Conservation (phyloP, 2,888 invertebrate species). For the Clepsis dumicolana region DNA sequence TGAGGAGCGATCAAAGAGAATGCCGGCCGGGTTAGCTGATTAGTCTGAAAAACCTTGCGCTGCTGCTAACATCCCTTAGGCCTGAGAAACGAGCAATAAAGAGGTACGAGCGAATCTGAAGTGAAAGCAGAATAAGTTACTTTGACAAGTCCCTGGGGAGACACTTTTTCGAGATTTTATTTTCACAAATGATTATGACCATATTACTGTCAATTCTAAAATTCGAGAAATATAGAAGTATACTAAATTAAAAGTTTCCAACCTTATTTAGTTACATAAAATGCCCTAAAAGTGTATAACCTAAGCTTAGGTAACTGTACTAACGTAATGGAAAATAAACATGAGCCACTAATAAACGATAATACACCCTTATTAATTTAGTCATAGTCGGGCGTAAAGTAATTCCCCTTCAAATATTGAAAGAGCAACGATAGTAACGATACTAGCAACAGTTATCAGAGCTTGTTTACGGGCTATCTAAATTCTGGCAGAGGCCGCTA, state of each 20-base stretch:
- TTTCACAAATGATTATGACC: neutral
- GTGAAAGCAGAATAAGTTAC: constrained; percentile 21
- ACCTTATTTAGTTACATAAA: neutral
- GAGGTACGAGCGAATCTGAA: constrained; percentile 17
- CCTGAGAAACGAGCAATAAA: constrained; percentile 12
- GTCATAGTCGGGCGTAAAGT: neutral
- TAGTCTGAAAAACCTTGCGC: constrained; percentile 33
- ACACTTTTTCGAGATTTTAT: neutral
- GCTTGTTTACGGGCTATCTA: constrained; percentile 58
- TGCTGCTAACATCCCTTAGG: constrained; percentile 24
- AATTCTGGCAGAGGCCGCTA: constrained; percentile 58
- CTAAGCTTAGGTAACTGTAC: neutral
- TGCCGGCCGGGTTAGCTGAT: constrained; percentile 54
- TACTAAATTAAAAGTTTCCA: neutral
- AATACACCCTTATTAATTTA: constrained; percentile 5
- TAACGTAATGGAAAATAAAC: neutral
- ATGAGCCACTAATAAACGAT: neutral
- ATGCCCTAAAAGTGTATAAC: neutral
- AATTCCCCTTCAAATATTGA: constrained; percentile 24
- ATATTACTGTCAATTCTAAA: too few relatives aligned
- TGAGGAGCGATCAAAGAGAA: constrained; percentile 63
- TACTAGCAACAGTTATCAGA: constrained; percentile 54
- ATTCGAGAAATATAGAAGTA: neutral
- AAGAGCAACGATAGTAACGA: constrained; percentile 39
- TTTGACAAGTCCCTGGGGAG: neutral